Evolutionary conservation across 2,113 vertebrate genomes (phyloP).

Genomic region (Hyaena hyaena): DNA sequence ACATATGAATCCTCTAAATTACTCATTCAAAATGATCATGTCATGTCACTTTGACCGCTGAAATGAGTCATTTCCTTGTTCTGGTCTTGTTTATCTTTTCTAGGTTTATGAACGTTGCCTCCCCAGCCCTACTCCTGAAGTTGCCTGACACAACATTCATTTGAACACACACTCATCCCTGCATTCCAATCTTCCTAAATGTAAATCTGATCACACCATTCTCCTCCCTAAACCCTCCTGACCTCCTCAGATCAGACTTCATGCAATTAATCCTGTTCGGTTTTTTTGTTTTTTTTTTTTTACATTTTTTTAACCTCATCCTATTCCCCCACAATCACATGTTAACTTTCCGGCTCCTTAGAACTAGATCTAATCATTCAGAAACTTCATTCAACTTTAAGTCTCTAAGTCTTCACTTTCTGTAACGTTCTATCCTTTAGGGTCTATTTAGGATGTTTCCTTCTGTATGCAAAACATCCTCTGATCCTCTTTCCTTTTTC

Average conservation of each 20-base stretch:
- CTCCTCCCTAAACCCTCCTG: not conserved
- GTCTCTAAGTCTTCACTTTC: not conserved
- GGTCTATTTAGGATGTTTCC: not conserved
- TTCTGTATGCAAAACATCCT: not conserved
- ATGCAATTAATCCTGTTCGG: not conserved
- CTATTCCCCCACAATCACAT: not conserved
- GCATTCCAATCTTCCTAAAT: not conserved
- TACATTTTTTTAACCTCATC: not conserved
- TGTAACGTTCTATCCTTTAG: not conserved
- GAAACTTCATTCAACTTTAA: not conserved
- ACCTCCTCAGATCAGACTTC: not conserved
- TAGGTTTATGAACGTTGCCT: not conserved
- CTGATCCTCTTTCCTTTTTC: not conserved
- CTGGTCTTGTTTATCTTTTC: not conserved
- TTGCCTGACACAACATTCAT: not conserved
- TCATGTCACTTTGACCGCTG: constrained; percentile 55
- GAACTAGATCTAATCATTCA: not conserved
- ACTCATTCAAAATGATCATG: not conserved
- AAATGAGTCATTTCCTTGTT: constrained; percentile 42
- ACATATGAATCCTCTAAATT: not conserved
- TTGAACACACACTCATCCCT: not conserved
- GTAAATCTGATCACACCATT: not conserved
- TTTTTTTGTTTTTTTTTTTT: no score
- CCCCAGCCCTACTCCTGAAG: not conserved
- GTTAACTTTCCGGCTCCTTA: not conserved